A percentile compares a stretch with the other conserved stretches of the same genome.
These are phyloP conservation scores for Ichneumon xanthorius DNA, from an alignment of 2,888 invertebrate genomes.

Conservation along the genomic window DNA sequence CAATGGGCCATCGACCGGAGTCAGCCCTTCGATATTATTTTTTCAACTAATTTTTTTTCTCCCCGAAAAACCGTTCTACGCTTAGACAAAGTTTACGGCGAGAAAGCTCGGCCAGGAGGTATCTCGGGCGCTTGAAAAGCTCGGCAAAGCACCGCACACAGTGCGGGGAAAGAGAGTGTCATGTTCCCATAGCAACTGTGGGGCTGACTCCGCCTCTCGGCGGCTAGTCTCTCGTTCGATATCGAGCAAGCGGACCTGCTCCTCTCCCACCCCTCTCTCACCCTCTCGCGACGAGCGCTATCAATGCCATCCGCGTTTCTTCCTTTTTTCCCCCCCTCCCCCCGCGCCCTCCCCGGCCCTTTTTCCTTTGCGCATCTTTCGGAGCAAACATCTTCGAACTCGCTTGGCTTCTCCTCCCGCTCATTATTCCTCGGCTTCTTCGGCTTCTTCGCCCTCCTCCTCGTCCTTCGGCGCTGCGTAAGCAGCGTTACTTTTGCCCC, in stretches of 20 bases:
- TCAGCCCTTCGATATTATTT: too few relatives aligned
- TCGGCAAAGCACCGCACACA: conserved; percentile 78
- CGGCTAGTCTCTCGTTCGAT: conserved; percentile 81
- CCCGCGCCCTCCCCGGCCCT: neutral
- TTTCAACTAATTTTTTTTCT: neutral
- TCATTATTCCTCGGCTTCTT: conserved; percentile 54
- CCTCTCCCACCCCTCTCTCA: conserved; percentile 49
- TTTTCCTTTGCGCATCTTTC: conserved; percentile 44
- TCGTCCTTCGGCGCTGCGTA: neutral
- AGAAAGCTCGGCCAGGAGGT: conserved; percentile 70
- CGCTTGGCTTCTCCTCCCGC: conserved; percentile 34
- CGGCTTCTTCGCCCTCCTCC: conserved; percentile 11
- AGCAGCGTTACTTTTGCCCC: neutral
- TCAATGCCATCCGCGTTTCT: conserved; percentile 46
- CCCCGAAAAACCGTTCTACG: neutral
- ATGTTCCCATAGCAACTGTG: conserved; percentile 83
- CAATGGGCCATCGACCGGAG: too few relatives aligned
- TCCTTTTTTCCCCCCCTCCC: neutral
- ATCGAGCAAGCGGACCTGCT: conserved; percentile 77
- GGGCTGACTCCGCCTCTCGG: conserved; percentile 82
- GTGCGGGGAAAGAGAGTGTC: conserved; percentile 81
- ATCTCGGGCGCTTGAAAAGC: conserved; percentile 74
- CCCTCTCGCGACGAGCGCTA: conserved; percentile 37
- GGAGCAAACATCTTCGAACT: conserved; percentile 54
- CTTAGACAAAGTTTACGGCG: conserved; percentile 56